Conservation (phyloP, 2,113 vertebrate genomes). For the Sorex araneus region DNA sequence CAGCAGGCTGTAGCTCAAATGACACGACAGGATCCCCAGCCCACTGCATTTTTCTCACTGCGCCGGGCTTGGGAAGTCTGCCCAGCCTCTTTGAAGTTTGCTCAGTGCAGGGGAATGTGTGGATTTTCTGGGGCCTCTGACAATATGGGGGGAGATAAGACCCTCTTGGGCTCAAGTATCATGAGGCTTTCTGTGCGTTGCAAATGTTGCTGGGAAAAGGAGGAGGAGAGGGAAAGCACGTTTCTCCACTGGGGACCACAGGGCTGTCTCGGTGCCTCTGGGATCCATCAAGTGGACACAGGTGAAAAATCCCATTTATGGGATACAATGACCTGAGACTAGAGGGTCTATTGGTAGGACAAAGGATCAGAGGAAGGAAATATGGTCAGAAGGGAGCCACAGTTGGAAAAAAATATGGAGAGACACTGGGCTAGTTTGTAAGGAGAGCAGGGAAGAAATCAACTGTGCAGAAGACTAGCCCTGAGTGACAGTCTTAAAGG, state of each 20-base stretch:
- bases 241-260: no score
- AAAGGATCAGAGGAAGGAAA: neutral
- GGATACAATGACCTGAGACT: neutral
- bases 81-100: constrained; percentile 77
- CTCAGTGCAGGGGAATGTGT: constrained; percentile 64
- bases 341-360: neutral
- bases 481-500: neutral
- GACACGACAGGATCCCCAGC: constrained; percentile 45
- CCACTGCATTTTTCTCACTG: constrained; percentile 74
- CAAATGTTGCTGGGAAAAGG: constrained; percentile 75
- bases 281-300: no score
- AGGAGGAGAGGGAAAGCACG: neutral
- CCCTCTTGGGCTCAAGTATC: constrained; percentile 76
- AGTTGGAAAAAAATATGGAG: neutral
- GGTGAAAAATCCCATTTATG: no score
- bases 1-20: constrained; percentile 76
- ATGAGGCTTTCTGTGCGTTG: constrained; percentile 62
- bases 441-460: neutral
- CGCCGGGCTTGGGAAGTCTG: constrained; percentile 75
- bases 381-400: no score
- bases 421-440: neutral
- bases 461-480: no score
- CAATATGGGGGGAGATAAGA: constrained; percentile 67
- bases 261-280: no score
- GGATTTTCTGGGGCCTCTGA: constrained; percentile 72